A percentile compares a stretch with the other conserved stretches of the same genome.
phyloP scores from a whole-genome alignment of 2,888 invertebrate species.

The Lasiommata megera region DNA sequence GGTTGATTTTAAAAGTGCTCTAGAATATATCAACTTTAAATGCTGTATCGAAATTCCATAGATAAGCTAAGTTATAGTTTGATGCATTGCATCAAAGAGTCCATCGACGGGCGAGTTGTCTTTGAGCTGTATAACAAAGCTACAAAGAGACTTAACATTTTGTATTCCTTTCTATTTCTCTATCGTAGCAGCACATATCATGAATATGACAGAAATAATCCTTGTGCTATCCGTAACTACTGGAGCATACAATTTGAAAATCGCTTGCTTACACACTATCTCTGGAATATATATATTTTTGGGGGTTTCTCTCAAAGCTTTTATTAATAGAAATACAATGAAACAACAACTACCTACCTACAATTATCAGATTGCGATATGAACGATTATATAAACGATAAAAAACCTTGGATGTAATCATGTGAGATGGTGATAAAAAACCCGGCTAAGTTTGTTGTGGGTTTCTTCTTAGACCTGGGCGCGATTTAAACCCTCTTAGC shows the following conservation, averaged over 20 bases:
- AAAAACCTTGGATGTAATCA: too few relatives aligned
- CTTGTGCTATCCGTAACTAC: constrained; percentile 40
- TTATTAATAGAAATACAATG: background rate
- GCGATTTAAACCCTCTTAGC: too few relatives aligned
- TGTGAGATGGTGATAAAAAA: too few relatives aligned
- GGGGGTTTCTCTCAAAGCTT: constrained; percentile 2
- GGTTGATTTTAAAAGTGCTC: constrained; percentile 1
- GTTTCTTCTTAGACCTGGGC: too few relatives aligned
- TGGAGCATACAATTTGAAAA: constrained; percentile 33
- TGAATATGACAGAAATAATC: constrained; percentile 40
- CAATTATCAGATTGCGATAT: too few relatives aligned
- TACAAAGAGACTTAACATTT: constrained; percentile 56
- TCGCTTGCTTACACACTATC: too few relatives aligned
- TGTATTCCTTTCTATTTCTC: constrained; percentile 47
- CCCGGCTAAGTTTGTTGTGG: too few relatives aligned
- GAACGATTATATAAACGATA: too few relatives aligned
- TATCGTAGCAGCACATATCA: constrained; percentile 45
- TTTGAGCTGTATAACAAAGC: constrained; percentile 50
- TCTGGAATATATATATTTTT: too few relatives aligned
- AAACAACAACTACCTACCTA: background rate
- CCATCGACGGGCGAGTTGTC: constrained; percentile 51
- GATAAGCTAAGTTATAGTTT: constrained; percentile 7
- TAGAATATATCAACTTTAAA: constrained; percentile 21
- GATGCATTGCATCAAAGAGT: constrained; percentile 56
- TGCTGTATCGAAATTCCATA: constrained; percentile 10